phyloP scores from a whole-genome alignment of 1,140 invertebrate species.

The Brachionus angularis region DNA sequence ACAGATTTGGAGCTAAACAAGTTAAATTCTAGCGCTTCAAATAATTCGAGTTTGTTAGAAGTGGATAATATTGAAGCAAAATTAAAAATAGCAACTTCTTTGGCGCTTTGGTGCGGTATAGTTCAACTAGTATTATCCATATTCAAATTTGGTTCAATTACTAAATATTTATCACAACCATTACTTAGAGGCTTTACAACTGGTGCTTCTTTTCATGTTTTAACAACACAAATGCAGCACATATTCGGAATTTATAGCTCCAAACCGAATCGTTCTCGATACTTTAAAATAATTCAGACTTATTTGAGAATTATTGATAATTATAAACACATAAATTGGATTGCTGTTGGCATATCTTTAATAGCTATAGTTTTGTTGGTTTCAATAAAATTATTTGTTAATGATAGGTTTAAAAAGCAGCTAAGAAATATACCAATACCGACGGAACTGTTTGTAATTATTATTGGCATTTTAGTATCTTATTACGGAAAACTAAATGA shows the following conservation, averaged over 20 bases:
- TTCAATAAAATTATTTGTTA: background rate
- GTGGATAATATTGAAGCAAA: background rate
- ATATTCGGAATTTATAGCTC: slow-evolving; percentile 52
- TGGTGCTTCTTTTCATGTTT: slow-evolving; percentile 60
- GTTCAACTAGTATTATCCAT: slow-evolving; percentile 49
- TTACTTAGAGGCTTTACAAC: slow-evolving; percentile 60
- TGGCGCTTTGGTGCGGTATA: slow-evolving; percentile 35
- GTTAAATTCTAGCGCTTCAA: background rate
- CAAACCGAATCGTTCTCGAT: background rate
- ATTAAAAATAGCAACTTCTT: slow-evolving; percentile 26
- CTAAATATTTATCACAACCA: slow-evolving; percentile 59
- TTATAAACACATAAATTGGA: background rate
- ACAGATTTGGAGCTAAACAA: background rate
- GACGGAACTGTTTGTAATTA: slow-evolving; percentile 45
- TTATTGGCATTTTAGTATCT: slow-evolving; percentile 49
- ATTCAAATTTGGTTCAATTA: slow-evolving; percentile 56
- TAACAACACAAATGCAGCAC: slow-evolving; percentile 59
- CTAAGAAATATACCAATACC: background rate
- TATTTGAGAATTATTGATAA: background rate
- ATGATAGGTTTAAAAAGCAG: background rate
- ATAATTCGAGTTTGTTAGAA: background rate
- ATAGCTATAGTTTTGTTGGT: background rate
- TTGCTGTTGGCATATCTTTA: background rate
- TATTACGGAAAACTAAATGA: slow-evolving; percentile 48
- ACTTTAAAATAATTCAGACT: background rate